These are phyloP conservation scores for Bombus waltoni DNA, from an alignment of 1,140 invertebrate species.

Conservation along the genomic window DNA sequence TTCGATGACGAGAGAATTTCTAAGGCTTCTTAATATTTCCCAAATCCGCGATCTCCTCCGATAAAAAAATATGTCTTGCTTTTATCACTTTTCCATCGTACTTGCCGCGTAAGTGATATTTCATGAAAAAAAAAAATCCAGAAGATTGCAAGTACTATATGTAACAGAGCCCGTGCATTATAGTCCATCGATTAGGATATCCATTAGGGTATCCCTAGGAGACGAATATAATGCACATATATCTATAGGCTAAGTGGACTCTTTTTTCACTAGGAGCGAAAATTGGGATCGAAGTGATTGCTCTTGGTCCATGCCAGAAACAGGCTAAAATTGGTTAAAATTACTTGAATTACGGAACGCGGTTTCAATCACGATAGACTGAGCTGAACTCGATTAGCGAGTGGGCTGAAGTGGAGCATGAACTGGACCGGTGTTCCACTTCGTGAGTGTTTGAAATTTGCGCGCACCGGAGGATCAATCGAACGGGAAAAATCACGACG, in stretches of 20 bases:
- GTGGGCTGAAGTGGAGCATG: constrained; percentile 14
- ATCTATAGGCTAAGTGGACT: background rate
- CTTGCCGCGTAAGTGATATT: no score
- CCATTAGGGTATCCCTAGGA: background rate
- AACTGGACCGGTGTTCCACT: constrained; percentile 1
- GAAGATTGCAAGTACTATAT: background rate
- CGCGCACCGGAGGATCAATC: background rate
- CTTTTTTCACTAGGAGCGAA: background rate
- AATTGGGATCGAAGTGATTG: background rate
- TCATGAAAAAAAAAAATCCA: background rate
- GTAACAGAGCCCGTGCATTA: background rate
- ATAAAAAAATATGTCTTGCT: no score
- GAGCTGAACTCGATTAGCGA: constrained; percentile 28
- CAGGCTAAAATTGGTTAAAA: constrained; percentile 30
- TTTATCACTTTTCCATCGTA: no score
- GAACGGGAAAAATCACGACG: constrained; percentile 7
- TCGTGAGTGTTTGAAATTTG: constrained; percentile 13
- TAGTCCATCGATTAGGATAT: background rate
- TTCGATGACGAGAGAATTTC: no score
- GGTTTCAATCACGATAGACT: constrained; percentile 15
- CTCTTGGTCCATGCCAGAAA: background rate
- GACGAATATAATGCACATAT: background rate
- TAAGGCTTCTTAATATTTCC: no score
- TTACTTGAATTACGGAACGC: constrained; percentile 20
- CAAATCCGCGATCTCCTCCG: no score